Evolutionary conservation across 2,113 vertebrate species (phyloP).

Genomic region (Nipponia nippon): DNA sequence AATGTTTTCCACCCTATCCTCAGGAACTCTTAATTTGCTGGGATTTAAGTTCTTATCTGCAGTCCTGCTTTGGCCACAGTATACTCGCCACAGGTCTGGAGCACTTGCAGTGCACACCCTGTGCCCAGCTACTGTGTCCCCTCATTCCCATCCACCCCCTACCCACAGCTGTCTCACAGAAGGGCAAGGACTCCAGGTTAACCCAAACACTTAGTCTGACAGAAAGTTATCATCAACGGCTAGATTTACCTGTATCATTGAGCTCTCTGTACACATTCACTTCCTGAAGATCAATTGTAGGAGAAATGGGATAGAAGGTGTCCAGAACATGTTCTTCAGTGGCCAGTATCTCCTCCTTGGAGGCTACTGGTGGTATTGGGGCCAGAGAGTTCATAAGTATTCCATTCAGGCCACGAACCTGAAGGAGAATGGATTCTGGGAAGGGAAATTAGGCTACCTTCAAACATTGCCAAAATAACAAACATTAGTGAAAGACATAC

Average conservation of each 20-base stretch:
- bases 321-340: constrained; percentile 78
- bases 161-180: background rate
- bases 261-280: constrained; percentile 76
- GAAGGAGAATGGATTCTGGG: constrained; percentile 84
- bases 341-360: constrained; percentile 76
- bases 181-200: background rate
- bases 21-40: background rate
- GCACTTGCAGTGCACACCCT: background rate
- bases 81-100: background rate
- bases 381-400: constrained; percentile 75
- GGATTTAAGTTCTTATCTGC: background rate
- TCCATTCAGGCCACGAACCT: constrained; percentile 82
- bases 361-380: constrained; percentile 79
- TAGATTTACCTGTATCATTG: constrained; percentile 74
- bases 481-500: fast-evolving
- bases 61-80: background rate
- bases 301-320: constrained; percentile 87
- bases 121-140: background rate
- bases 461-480: background rate
- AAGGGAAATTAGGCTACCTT: background rate
- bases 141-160: background rate
- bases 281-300: constrained; percentile 88
- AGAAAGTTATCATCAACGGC: fast-evolving
- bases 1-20: background rate
- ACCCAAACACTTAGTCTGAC: background rate